These are phyloP conservation scores for Calosoma granatense DNA, from an alignment of 1,140 invertebrate species.

Conservation along the genomic window DNA sequence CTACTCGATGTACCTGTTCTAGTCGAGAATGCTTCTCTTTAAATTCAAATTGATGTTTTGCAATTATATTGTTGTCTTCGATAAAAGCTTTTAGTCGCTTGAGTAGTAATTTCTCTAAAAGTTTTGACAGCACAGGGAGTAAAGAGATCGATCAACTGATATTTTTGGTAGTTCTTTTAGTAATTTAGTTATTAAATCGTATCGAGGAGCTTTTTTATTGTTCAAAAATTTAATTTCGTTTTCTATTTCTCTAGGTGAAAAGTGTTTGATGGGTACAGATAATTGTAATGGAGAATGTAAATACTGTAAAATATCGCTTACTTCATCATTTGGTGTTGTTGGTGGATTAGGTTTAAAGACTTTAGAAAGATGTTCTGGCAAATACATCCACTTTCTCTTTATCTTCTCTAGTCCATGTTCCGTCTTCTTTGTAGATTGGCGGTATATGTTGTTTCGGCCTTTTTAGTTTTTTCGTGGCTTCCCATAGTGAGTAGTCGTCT, in stretches of 20 bases:
- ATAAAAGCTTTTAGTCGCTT: constrained; percentile 15
- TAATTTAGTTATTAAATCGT: constrained; percentile 17
- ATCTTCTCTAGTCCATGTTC: constrained; percentile 1
- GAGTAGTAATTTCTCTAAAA: constrained; percentile 19
- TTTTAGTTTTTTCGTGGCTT: constrained; percentile 3
- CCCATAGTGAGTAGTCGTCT: not conserved
- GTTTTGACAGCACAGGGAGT: constrained; percentile 14
- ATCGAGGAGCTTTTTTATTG: constrained; percentile 17
- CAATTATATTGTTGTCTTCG: constrained; percentile 17
- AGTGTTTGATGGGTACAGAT: not conserved
- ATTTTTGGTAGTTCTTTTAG: constrained; percentile 16
- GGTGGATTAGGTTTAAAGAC: constrained; percentile 6
- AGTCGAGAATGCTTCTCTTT: constrained; percentile 25
- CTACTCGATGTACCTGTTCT: constrained; percentile 13
- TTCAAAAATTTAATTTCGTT: constrained; percentile 9
- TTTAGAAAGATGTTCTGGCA: constrained; percentile 5
- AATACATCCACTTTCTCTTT: constrained; percentile 10
- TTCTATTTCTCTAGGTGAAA: not conserved
- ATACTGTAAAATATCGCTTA: not conserved
- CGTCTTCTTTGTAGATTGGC: not conserved
- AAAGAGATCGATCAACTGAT: constrained; percentile 17
- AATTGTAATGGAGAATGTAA: not conserved
- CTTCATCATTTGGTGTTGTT: not conserved
- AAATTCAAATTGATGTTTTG: constrained; percentile 31
- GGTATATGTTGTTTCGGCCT: not conserved